A percentile compares a stretch with the other conserved stretches of the same genome.
phyloP scores from a whole-genome alignment of 2,888 invertebrate genomes.

The Cyaniris semiargus region DNA sequence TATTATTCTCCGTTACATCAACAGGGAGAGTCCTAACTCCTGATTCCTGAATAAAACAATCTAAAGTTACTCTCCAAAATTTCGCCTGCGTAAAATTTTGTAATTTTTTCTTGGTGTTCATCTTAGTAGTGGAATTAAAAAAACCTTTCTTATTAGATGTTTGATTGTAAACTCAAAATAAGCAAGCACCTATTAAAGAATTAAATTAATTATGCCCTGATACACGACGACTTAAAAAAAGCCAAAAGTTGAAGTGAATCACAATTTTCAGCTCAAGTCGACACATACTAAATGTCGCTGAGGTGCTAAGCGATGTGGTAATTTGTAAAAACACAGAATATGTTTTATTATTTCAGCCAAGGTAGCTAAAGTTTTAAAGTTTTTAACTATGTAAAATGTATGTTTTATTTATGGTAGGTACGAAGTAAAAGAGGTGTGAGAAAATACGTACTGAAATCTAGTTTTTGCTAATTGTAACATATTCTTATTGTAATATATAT shows the following conservation, averaged over 20 bases:
- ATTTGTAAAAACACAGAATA: background rate
- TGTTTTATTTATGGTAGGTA: no score
- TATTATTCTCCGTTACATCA: no score
- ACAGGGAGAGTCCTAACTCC: no score
- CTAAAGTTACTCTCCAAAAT: background rate
- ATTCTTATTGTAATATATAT: no score
- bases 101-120: background rate
- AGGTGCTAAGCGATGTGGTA: background rate
- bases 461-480: no score
- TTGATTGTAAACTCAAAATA: background rate
- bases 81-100: background rate
- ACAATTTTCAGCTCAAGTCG: background rate
- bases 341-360: background rate
- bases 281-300: background rate
- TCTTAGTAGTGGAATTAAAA: no score
- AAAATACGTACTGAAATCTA: no score
- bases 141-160: background rate
- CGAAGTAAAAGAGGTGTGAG: no score
- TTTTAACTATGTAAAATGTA: no score
- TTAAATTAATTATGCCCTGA: background rate
- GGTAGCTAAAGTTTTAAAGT: no score
- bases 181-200: background rate
- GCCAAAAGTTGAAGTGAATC: background rate
- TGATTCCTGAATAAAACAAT: no score
- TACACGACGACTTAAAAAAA: background rate